These are phyloP conservation scores for Halictus ligatus DNA, from an alignment of 2,888 invertebrate genomes.

Conservation along the genomic window DNA sequence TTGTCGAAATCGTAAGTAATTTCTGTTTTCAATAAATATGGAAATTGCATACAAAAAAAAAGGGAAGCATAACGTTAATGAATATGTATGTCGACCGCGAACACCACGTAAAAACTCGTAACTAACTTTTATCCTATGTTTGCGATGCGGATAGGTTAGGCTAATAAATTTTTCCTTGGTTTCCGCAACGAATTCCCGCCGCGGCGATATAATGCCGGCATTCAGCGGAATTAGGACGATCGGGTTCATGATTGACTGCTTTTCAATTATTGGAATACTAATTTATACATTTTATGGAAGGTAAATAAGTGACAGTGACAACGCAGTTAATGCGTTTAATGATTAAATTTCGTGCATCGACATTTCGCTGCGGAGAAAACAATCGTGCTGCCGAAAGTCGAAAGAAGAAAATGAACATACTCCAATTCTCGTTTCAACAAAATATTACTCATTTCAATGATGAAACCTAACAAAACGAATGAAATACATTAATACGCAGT, in stretches of 20 bases:
- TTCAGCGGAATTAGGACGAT: neutral
- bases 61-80: neutral
- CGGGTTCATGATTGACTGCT: constrained; percentile 18
- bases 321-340: neutral
- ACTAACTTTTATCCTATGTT: constrained; percentile 10
- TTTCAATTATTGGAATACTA: constrained; percentile 24
- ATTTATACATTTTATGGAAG: constrained; percentile 19
- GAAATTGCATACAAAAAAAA: neutral
- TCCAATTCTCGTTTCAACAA: neutral
- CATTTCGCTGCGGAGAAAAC: neutral
- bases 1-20: neutral
- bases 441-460: neutral
- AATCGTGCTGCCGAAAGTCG: neutral
- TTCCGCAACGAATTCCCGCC: neutral
- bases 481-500: neutral
- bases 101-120: neutral
- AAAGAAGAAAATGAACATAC: neutral
- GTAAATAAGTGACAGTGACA: neutral
- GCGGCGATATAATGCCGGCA: neutral
- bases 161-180: neutral
- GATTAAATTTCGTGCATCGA: neutral
- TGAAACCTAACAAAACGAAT: neutral
- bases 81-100: neutral
- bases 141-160: neutral
- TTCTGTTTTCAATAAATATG: constrained; percentile 11